These are phyloP conservation scores for Allygus modestus DNA, from an alignment of 2,888 invertebrate genomes.

Conservation along the genomic window DNA sequence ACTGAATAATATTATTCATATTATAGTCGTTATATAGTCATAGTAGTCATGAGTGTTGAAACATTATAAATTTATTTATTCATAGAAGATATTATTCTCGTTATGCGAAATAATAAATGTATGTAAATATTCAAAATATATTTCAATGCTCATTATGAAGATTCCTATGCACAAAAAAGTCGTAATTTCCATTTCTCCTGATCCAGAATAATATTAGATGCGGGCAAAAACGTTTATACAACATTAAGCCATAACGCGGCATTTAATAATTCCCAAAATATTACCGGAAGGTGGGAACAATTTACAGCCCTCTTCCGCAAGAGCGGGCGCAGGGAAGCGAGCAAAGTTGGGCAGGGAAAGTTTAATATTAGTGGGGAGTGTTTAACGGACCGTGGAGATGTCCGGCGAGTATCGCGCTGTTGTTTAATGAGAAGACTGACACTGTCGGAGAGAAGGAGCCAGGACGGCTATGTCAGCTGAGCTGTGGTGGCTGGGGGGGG, in stretches of 20 bases:
- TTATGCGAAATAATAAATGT: no score
- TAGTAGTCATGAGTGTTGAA: no score
- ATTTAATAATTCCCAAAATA: slow-evolving; percentile 21
- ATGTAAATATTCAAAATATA: no score
- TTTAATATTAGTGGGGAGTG: slow-evolving; percentile 53
- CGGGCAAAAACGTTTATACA: no score
- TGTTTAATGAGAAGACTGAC: slow-evolving; percentile 52
- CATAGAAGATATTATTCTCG: no score
- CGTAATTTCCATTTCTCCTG: no score
- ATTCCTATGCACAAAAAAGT: no score
- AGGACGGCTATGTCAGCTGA: slow-evolving; percentile 18
- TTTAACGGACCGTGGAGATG: slow-evolving; percentile 52
- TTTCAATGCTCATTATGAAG: no score
- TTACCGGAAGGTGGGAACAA: neutral
- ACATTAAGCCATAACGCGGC: neutral
- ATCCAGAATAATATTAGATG: no score
- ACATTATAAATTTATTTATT: no score
- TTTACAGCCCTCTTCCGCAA: neutral
- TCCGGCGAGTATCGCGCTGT: slow-evolving; percentile 34
- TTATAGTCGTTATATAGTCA: no score
- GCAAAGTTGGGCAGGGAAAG: slow-evolving; percentile 53
- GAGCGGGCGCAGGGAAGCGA: slow-evolving; percentile 23
- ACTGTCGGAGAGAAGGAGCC: neutral
- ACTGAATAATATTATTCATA: no score
- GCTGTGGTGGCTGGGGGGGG: neutral